A percentile compares a stretch with the other conserved stretches of the same genome.
Conservation (phyloP, 2,888 invertebrate genomes). For the Drosophila phalerata region DNA sequence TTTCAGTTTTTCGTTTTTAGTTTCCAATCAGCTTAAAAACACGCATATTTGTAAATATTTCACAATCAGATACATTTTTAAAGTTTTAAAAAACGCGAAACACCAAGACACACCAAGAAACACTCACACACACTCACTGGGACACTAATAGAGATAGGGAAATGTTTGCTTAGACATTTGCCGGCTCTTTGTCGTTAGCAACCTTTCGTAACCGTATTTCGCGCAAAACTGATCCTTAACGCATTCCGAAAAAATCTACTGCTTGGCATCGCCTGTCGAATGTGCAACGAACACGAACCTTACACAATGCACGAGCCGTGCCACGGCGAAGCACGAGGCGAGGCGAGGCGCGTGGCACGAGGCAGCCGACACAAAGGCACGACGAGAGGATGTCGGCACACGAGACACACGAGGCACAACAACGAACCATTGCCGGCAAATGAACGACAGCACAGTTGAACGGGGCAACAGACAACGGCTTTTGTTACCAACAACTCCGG, state of each 20-base stretch:
- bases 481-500: slow-evolving; percentile 47
- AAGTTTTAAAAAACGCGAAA: slow-evolving; percentile 38
- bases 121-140: slow-evolving; percentile 24
- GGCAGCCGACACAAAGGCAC: slow-evolving; percentile 47
- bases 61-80: slow-evolving; percentile 3
- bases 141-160: slow-evolving; percentile 41
- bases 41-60: background rate
- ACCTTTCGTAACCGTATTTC: slow-evolving; percentile 85
- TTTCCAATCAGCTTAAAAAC: background rate
- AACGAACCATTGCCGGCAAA: slow-evolving; percentile 65
- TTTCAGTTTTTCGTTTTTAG: slow-evolving; percentile 3
- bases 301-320: slow-evolving; percentile 70
- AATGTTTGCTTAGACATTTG: slow-evolving; percentile 62
- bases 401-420: slow-evolving; percentile 42
- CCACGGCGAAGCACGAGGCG: slow-evolving; percentile 28
- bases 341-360: slow-evolving; percentile 21
- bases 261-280: slow-evolving; percentile 69
- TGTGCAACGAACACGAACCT: slow-evolving; percentile 80
- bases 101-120: slow-evolving; percentile 2
- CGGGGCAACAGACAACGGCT: slow-evolving; percentile 35
- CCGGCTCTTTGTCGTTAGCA: slow-evolving; percentile 75
- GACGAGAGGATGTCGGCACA: slow-evolving; percentile 52
- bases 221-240: slow-evolving; percentile 85
- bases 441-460: slow-evolving; percentile 47
- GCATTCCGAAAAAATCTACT: slow-evolving; percentile 83